phyloP scores from a whole-genome alignment of 2,888 invertebrate genomes.

The Drosophila imparisetae region DNA sequence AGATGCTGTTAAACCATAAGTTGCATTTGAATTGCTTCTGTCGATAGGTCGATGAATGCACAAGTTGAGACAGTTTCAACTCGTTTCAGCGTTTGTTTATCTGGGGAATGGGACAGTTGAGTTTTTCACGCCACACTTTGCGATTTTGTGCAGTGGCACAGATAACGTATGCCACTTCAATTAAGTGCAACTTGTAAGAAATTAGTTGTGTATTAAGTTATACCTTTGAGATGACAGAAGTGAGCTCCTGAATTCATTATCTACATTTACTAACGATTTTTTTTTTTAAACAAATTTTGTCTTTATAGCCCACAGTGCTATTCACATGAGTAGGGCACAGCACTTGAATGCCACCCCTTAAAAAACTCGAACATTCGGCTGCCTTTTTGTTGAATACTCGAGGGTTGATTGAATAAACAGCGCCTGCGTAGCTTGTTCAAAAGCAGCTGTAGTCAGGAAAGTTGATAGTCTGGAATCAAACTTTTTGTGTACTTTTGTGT shows the following conservation, averaged over 20 bases:
- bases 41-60: conserved; percentile 33
- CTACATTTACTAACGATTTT: background rate
- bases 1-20: conserved; percentile 38
- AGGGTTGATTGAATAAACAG: conserved; percentile 34
- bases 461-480: conserved; percentile 24
- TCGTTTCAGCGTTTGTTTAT: background rate
- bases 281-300: background rate
- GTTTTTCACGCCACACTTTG: background rate
- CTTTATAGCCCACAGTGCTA: background rate
- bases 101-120: background rate
- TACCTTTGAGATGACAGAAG: background rate
- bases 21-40: conserved; percentile 22
- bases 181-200: background rate
- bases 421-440: conserved; percentile 26
- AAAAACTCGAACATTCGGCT: background rate
- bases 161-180: background rate
- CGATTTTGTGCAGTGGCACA: background rate
- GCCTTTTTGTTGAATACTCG: background rate
- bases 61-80: conserved; percentile 4
- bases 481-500: conserved; percentile 1
- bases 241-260: background rate
- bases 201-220: background rate
- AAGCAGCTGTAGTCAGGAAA: conserved; percentile 34
- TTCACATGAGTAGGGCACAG: background rate
- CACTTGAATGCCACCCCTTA: conserved; percentile 19